Evolutionary conservation across 2,797 vertebrate genomes (phyloP).

Genomic region (Gallirallus australis): DNA sequence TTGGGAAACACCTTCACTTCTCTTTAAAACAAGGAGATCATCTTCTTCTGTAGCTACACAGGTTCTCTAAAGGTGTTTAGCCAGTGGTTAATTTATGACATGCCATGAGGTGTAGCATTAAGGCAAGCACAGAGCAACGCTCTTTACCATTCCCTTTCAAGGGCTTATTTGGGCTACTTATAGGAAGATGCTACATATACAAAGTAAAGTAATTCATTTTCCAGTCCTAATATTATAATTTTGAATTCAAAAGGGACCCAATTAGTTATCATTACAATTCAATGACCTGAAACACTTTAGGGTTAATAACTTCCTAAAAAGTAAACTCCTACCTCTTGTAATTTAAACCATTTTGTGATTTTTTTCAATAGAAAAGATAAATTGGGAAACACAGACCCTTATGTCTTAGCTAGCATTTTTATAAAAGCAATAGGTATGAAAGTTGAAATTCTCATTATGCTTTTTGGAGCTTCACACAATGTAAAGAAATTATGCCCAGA

Average conservation of each 20-base stretch:
- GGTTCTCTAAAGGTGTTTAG: neutral
- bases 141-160: neutral
- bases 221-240: neutral
- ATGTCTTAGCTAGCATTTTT: neutral
- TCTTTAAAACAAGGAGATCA: neutral
- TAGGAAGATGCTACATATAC: neutral
- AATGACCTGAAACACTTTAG: constrained; percentile 24
- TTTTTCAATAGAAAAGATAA: neutral
- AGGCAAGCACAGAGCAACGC: neutral
- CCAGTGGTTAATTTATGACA: neutral
- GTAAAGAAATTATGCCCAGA: neutral
- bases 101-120: neutral
- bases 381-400: neutral
- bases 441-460: neutral
- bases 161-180: neutral
- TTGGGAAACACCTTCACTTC: neutral
- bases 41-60: neutral
- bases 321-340: constrained; percentile 24
- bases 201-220: neutral
- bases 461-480: neutral
- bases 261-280: constrained; percentile 42
- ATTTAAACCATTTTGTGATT: neutral
- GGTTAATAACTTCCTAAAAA: constrained; percentile 20
- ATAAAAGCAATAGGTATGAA: neutral
- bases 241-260: constrained; percentile 48